These are phyloP conservation scores for Bombylius discolor DNA, from an alignment of 2,888 invertebrate genomes.

Conservation along the genomic window DNA sequence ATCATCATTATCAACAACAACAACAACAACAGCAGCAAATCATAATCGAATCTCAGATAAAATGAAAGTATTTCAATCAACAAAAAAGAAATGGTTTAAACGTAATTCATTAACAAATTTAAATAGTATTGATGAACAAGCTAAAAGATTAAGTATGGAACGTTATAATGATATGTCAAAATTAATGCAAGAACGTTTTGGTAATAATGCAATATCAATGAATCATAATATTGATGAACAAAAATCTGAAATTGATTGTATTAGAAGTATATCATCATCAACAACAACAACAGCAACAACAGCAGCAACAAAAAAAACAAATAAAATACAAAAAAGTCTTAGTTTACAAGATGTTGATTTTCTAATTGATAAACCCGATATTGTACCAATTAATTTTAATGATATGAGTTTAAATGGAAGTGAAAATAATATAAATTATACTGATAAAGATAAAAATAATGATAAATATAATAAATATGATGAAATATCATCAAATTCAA, in stretches of 20 bases:
- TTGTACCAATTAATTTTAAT: slow-evolving; percentile 18
- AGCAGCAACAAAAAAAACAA: slow-evolving; percentile 15
- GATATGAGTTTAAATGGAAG: not conserved
- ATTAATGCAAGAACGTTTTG: slow-evolving; percentile 53
- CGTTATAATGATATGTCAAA: slow-evolving; percentile 61
- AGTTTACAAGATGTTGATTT: slow-evolving; percentile 34
- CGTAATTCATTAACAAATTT: slow-evolving; percentile 21
- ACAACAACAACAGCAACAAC: slow-evolving; percentile 17
- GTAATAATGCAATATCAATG: slow-evolving; percentile 25
- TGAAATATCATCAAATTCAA: not conserved
- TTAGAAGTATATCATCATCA: no score
- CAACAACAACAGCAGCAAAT: not conserved
- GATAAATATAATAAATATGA: not conserved
- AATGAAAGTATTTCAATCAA: slow-evolving; percentile 38
- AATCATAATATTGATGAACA: slow-evolving; percentile 2
- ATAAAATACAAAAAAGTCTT: slow-evolving; percentile 29
- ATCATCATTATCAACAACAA: not conserved
- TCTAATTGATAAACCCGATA: slow-evolving; percentile 28
- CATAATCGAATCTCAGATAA: slow-evolving; percentile 28
- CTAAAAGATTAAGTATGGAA: slow-evolving; percentile 56
- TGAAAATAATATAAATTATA: not conserved
- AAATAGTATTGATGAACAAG: slow-evolving; percentile 45
- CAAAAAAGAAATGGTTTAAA: slow-evolving; percentile 53
- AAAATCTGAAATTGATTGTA: slow-evolving; percentile 17
- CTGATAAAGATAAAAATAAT: not conserved